phyloP scores from a whole-genome alignment of 2,113 vertebrate species.

The Ptychochromis oligacanthus region DNA sequence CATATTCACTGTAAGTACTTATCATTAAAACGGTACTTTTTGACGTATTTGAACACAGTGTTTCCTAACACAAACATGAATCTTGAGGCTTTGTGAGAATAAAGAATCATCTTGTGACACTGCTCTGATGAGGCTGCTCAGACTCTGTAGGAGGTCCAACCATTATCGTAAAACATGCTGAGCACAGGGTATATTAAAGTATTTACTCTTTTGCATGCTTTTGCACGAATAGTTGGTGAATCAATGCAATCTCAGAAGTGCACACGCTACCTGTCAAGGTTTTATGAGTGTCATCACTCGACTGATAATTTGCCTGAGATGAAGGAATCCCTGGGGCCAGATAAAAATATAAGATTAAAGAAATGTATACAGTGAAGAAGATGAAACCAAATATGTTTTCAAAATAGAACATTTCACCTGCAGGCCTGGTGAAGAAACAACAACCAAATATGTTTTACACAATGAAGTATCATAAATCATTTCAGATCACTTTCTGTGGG shows the following conservation, averaged over 20 bases:
- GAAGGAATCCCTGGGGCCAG: slow-evolving; percentile 21
- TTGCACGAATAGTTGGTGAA: slow-evolving; percentile 9
- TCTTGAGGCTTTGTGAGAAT: slow-evolving; percentile 1
- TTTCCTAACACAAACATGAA: slow-evolving; percentile 18
- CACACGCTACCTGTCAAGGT: slow-evolving; percentile 22
- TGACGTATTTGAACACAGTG: not conserved
- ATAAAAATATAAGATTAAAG: slow-evolving; percentile 3
- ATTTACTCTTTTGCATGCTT: slow-evolving; percentile 39
- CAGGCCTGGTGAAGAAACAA: not conserved
- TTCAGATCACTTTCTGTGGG: not conserved
- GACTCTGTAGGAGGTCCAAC: not conserved
- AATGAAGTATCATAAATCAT: not conserved
- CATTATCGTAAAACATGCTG: slow-evolving; percentile 55
- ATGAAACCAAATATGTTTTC: not conserved
- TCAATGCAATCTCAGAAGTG: slow-evolving; percentile 51
- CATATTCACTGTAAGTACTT: not conserved
- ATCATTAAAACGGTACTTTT: not conserved
- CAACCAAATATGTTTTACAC: not conserved
- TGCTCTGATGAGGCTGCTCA: slow-evolving; percentile 26
- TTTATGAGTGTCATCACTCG: slow-evolving; percentile 55
- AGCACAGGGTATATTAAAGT: slow-evolving; percentile 45
- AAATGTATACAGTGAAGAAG: not conserved
- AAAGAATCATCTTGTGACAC: not conserved
- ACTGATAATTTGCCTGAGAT: slow-evolving; percentile 43
- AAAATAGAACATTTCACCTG: not conserved